phyloP scores from a whole-genome alignment of 2,113 vertebrate genomes.

The Carassius carassius region DNA sequence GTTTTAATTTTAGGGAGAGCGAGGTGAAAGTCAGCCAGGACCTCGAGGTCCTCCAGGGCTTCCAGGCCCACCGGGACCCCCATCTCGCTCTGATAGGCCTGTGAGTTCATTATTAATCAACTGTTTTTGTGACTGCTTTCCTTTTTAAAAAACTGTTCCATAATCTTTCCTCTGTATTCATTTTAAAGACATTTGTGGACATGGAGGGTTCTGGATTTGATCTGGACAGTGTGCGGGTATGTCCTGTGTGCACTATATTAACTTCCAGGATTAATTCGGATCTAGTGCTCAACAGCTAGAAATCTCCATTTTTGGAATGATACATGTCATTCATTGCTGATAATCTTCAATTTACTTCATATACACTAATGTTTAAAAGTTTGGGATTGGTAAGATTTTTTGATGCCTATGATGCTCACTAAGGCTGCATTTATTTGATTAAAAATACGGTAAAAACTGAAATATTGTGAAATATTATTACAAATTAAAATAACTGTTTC shows the following conservation, averaged over 20 bases:
- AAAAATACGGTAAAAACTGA: not conserved
- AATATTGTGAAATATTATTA: not conserved
- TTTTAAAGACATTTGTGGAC: conserved; percentile 89
- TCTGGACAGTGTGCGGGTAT: conserved; percentile 81
- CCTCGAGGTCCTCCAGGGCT: conserved; percentile 84
- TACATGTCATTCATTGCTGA: not conserved
- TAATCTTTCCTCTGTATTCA: not conserved
- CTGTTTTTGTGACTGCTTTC: not conserved
- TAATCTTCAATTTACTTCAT: not conserved
- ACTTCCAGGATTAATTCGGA: not conserved
- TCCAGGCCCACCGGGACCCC: conserved; percentile 82
- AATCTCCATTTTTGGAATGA: not conserved
- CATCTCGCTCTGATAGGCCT: conserved; percentile 62
- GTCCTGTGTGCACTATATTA: conserved; percentile 47
- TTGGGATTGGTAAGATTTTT: not conserved
- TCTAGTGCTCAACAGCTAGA: not conserved
- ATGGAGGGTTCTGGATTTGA: conserved; percentile 95
- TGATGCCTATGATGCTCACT: not conserved
- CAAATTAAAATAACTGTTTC: not conserved
- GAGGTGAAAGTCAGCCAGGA: conserved; percentile 77
- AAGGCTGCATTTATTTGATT: not conserved
- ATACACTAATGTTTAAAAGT: not conserved
- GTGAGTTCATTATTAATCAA: conserved; percentile 62
- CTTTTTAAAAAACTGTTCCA: not conserved
- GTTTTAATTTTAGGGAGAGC: conserved; percentile 79